These are phyloP conservation scores for Candidula unifasciata DNA, from an alignment of 2,888 invertebrate genomes.

Conservation along the genomic window DNA sequence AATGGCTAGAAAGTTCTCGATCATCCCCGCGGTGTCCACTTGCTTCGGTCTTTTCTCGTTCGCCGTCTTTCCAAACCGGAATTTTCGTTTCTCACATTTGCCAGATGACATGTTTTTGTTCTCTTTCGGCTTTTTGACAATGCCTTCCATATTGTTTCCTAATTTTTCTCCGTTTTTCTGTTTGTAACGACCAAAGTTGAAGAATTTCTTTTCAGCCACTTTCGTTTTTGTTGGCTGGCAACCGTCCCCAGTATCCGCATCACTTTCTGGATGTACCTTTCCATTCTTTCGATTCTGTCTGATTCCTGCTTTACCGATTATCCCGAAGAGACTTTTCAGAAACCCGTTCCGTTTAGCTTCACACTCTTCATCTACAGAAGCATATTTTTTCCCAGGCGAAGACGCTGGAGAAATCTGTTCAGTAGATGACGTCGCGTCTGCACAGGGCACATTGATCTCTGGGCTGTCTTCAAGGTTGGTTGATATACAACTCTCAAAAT, in stretches of 20 bases:
- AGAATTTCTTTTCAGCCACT: not conserved
- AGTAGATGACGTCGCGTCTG: not conserved
- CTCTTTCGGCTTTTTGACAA: not conserved
- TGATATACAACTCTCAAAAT: not conserved
- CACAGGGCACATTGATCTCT: too few relatives aligned
- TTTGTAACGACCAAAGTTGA: slow-evolving; percentile 16
- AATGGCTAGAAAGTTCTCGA: not conserved
- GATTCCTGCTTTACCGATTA: not conserved
- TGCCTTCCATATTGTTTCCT: too few relatives aligned
- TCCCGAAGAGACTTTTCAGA: not conserved
- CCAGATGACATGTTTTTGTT: not conserved
- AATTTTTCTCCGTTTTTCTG: not conserved
- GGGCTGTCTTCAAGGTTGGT: not conserved
- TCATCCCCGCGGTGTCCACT: too few relatives aligned
- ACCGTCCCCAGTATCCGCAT: not conserved
- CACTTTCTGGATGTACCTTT: not conserved
- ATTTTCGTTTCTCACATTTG: not conserved
- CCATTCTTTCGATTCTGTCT: not conserved
- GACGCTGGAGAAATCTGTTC: not conserved
- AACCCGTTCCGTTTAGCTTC: not conserved
- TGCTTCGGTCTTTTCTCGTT: not conserved
- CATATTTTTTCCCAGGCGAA: too few relatives aligned
- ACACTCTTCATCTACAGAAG: not conserved
- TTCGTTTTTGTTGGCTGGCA: not conserved
- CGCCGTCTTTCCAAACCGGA: not conserved